These are phyloP conservation scores for Yponomeuta cagnagella DNA, from an alignment of 2,888 invertebrate species.

Conservation along the genomic window DNA sequence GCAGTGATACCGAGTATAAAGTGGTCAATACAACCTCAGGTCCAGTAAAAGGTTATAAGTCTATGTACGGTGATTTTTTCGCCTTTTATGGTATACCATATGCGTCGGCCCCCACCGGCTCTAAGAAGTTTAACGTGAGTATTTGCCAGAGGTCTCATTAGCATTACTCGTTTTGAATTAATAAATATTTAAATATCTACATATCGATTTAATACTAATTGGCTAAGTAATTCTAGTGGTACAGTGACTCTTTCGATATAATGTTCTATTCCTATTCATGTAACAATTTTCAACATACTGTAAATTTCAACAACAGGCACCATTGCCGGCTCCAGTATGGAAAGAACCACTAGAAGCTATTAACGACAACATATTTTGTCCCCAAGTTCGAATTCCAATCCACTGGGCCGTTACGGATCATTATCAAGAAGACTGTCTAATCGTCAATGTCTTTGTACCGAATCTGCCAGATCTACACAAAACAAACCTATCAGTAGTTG, in stretches of 20 bases:
- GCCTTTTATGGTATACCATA: background rate
- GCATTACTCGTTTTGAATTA: too few species aligned
- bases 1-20: background rate
- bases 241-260: too few species aligned
- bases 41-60: background rate
- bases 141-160: background rate
- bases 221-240: too few species aligned
- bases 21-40: background rate
- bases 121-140: background rate
- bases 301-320: constrained; percentile 15
- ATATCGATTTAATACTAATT: too few species aligned
- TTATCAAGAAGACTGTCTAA: constrained; percentile 33
- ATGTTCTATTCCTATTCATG: too few species aligned
- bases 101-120: background rate
- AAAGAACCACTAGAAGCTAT: constrained; percentile 3
- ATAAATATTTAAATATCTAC: too few species aligned
- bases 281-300: background rate
- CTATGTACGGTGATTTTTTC: background rate
- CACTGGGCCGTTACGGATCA: background rate
- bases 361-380: constrained; percentile 8
- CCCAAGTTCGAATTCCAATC: background rate
- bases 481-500: constrained; percentile 31
- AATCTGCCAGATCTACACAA: constrained; percentile 24
- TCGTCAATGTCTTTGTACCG: constrained; percentile 32
- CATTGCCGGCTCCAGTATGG: constrained; percentile 7